These are phyloP conservation scores for Limnephilus lunatus DNA, from an alignment of 2,888 invertebrate species.

Conservation along the genomic window DNA sequence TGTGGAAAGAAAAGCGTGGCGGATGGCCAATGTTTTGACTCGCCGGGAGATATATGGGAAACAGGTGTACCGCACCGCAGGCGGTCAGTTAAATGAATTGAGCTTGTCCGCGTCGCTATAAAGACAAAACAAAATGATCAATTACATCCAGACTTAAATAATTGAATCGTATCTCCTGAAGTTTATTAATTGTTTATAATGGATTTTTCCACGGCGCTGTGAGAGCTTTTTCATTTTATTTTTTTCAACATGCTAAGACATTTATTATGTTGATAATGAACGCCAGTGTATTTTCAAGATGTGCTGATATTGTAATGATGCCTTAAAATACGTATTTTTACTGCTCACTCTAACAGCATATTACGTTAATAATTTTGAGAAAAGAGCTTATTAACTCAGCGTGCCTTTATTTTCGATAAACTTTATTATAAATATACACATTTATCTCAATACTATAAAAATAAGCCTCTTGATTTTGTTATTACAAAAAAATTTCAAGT, in stretches of 20 bases:
- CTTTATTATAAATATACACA: neutral
- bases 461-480: neutral
- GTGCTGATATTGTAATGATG: neutral
- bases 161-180: constrained; percentile 58
- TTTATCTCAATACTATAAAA: neutral
- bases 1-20: neutral
- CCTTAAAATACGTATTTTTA: neutral
- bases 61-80: constrained; percentile 62
- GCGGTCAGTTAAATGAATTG: constrained; percentile 61
- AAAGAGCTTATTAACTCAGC: neutral
- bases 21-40: constrained; percentile 34
- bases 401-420: neutral
- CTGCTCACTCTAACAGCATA: neutral
- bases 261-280: constrained; percentile 6
- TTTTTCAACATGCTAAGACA: neutral
- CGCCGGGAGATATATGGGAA: constrained; percentile 57
- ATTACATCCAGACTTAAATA: constrained; percentile 59
- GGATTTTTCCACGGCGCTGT: constrained; percentile 28
- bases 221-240: constrained; percentile 26
- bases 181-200: constrained; percentile 60
- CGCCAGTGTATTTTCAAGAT: constrained; percentile 12
- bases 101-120: constrained; percentile 53
- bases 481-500: neutral
- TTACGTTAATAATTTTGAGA: neutral
- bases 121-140: constrained; percentile 52